Percentiles rank a stretch among this genome's conserved stretches.
Evolutionary conservation across 2,113 vertebrate species (phyloP).

Genomic region (Proteles cristata): DNA sequence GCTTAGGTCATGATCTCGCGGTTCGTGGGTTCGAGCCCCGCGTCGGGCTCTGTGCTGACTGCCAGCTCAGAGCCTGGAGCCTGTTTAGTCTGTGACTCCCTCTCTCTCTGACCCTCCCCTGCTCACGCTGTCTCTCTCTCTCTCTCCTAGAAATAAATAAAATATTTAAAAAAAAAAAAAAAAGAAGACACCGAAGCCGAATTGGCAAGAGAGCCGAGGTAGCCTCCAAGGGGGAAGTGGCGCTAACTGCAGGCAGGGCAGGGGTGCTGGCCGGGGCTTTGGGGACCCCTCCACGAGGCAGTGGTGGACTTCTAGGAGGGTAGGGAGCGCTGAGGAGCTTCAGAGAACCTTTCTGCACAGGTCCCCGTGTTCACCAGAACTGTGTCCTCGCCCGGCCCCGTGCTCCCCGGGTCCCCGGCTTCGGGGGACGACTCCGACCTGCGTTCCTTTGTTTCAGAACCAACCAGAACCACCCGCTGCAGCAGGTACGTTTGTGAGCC

Average conservation of each 20-base stretch:
- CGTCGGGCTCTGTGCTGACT: no score
- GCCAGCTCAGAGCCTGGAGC: no score
- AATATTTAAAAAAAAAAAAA: background rate
- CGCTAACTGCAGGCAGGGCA: fast-evolving
- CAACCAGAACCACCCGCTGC: background rate
- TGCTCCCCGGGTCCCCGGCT: no score
- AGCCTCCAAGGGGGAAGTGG: background rate
- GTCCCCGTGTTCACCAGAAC: background rate
- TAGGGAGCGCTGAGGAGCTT: no score
- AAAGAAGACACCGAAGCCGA: background rate
- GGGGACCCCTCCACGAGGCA: fast-evolving
- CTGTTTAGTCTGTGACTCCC: no score
- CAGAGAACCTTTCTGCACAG: background rate
- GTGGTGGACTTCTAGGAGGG: background rate
- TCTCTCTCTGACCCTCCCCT: no score
- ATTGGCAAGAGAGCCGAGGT: background rate
- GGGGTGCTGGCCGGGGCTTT: fast-evolving
- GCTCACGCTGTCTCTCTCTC: no score
- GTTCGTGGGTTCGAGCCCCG: no score
- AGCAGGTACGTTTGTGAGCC: background rate
- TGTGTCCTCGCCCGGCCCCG: background rate
- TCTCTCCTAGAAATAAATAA: no score
- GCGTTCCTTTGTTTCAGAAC: background rate
- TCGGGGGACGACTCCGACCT: background rate
- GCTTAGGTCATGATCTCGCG: no score